Evolutionary conservation across 2,797 vertebrate genomes (phyloP), one percentile per base, ranked within the genome.

Genomic region (Neopelma chrysocephalum): DNA sequence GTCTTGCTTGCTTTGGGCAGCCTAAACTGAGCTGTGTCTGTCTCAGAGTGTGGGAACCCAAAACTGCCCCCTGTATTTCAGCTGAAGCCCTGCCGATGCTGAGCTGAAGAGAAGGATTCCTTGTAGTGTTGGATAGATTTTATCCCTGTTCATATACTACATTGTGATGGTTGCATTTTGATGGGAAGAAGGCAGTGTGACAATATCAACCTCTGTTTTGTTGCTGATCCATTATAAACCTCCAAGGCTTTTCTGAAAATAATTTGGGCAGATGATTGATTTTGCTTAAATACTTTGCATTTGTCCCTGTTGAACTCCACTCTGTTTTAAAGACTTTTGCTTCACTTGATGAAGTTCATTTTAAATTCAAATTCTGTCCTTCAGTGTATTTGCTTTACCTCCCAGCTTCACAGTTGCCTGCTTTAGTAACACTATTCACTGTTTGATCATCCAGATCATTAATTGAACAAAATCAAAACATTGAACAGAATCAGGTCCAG

Each of bases 371-470:
- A 40, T 82, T 36, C n/a, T 42, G 25, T 66, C 66, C 56, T 79
- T 83, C 20, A 11, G 50, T 62, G 51, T 72, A 6, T 94, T 95
- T 95, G 73, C 51, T 94, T 81, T 95, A 48, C 40, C 36, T 94
- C 29, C 54, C 43, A 70, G 26, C 56, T 36, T 72, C 58, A 36
- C 29, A 48, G 85, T 56, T 90, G 89, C 62, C 83, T 93, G 47
- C 60, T 93, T 87, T 92, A 72, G 58, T 84, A n/a, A 40, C 56
- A 27, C 43, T 9, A 1, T 47, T 91, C 58, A 72, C 40, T 1
- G 0, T 61, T 90, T 93, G n/a, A 79, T 82, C 54, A 76, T 18
- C 51, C 40, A 58, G 58, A 56, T 66, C 36, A 34, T 89, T 82
- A 92, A 66, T n/a, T 29, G 75, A 29, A 48, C 60, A 60, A 58